Evolutionary conservation across 2,797 vertebrate genomes (phyloP), one percentile per base, ranked within the genome.

Genomic region (Argyrosomus regius): DNA sequence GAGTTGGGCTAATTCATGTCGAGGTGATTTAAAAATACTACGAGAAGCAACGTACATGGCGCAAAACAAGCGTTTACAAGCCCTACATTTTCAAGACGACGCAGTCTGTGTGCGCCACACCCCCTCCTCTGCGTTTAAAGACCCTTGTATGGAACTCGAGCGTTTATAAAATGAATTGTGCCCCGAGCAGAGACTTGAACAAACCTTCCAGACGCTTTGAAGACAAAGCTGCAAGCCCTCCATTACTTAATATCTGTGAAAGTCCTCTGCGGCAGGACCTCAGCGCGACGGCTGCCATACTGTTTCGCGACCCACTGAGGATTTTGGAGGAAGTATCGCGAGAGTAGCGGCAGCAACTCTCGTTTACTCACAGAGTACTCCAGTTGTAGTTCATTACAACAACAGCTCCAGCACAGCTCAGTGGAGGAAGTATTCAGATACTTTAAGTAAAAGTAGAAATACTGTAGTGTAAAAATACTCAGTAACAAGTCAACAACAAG

Each of bases 211-310:
- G 45, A 20, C 53, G 73, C 12, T 64, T 80, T 3, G 89, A 52
- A 28, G 86, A 88, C 39, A 81, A 46, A 78, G 89, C 53, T 50
- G 78, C 41, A n/a, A 91, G 70, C 13, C 88, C 87, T 67, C 92
- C 92, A 85, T 91, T 87, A 20, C 59, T 87, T 73, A 91, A 84
- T 81, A 93, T 88, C 2, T 89, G 87, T 57, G 90, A 90, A 93
- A 95, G 90, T 90, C 95, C 92, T 92, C 88, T 94, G 78, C 94
- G 83, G 58, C 93, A 93, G 81, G 85, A 93, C 79, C 91, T 94
- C 84, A 95, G 79, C 78, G 87, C 86, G 6, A 91, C 87, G 79
- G 92, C 94, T 81, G 96, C 96, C 96, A 96, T 96, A 86, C 90
- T 95, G 92, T 66, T 83, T 64, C 82, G 45, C 11, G 77, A 90